phyloP scores from a whole-genome alignment of 37 sponge, comb jelly and placozoan genomes.

The Haliclona indistincta region DNA sequence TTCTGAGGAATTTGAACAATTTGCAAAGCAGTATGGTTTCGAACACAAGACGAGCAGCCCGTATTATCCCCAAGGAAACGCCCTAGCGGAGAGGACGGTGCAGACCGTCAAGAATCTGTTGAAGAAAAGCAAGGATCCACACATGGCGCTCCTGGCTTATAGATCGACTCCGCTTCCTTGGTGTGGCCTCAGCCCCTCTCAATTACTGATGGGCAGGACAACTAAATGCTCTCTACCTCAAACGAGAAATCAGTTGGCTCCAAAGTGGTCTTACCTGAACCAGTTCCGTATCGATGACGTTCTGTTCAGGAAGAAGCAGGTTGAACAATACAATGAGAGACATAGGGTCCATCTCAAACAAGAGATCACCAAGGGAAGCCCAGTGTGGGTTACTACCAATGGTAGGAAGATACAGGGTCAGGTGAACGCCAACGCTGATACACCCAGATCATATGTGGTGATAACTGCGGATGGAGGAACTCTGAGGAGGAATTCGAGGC shows the following conservation, averaged over 20 bases:
- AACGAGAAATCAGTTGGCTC: slow-evolving; percentile 10
- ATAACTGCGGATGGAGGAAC: too few relatives aligned
- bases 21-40: slow-evolving; percentile 7
- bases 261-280: slow-evolving; percentile 24
- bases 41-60: slow-evolving; percentile 12
- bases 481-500: too few relatives aligned
- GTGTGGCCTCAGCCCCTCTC: slow-evolving; percentile 5
- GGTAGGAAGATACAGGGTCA: too few relatives aligned
- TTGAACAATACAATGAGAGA: neutral
- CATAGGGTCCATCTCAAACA: neutral
- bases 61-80: slow-evolving; percentile 10
- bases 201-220: slow-evolving; percentile 11
- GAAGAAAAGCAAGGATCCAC: neutral
- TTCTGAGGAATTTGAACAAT: slow-evolving; percentile 5
- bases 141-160: slow-evolving; percentile 9
- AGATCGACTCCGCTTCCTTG: slow-evolving; percentile 11
- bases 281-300: neutral
- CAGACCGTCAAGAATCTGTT: slow-evolving; percentile 23
- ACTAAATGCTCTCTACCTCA: slow-evolving; percentile 9
- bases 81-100: slow-evolving; percentile 19
- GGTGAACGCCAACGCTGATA: too few relatives aligned
- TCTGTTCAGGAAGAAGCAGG: neutral
- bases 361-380: neutral
- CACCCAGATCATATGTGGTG: too few relatives aligned
- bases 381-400: too few relatives aligned